These are phyloP conservation scores for Chaetorhynchus papuensis DNA, from an alignment of 2,113 vertebrate genomes.

Conservation along the genomic window DNA sequence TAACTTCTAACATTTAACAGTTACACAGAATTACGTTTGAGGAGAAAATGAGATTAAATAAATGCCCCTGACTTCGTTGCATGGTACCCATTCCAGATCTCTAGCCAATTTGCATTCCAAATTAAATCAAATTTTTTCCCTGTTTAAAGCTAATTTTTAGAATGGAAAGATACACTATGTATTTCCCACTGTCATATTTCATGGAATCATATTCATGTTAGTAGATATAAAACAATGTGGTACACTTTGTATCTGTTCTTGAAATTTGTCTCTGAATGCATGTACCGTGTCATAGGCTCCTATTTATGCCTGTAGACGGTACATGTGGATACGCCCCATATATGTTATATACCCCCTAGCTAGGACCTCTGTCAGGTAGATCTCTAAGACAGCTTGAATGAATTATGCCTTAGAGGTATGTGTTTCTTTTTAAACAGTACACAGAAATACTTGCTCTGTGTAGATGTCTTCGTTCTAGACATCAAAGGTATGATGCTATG, in stretches of 20 bases:
- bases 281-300: neutral
- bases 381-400: neutral
- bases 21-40: neutral
- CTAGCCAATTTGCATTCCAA: neutral
- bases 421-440: neutral
- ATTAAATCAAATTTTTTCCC: neutral
- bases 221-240: neutral
- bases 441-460: neutral
- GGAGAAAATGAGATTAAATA: neutral
- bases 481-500: neutral
- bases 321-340: rapidly evolving
- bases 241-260: neutral
- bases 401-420: neutral
- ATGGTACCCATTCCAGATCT: neutral
- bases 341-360: no score
- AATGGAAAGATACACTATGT: neutral
- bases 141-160: neutral
- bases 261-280: neutral
- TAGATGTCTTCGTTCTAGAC: neutral
- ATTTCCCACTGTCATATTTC: neutral
- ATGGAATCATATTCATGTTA: neutral
- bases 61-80: neutral
- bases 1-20: neutral
- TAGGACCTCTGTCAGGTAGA: neutral
- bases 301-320: neutral